Evolutionary conservation across 2,113 vertebrate genomes (phyloP), one percentile per base, ranked within the genome.

Genomic region (Psilopogon haemacephalus): DNA sequence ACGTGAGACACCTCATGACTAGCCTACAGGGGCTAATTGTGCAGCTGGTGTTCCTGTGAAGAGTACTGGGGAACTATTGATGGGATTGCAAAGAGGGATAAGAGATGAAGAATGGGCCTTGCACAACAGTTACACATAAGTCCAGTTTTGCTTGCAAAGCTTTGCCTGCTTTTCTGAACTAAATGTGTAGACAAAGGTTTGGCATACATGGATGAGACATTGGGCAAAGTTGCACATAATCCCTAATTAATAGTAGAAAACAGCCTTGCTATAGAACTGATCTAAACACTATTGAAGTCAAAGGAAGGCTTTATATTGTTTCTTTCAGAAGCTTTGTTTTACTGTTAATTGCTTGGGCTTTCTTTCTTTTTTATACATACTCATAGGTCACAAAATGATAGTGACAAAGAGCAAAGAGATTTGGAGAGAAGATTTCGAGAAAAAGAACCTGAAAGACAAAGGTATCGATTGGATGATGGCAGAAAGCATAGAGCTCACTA

Each of bases 391-490:
- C 98, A 98, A 95, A 97, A 97, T 68, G 98, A 98, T 95, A 98
- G 98, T 87, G 98, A 98, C 95, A 98, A 98, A 96, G 99, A 99
- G 77, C 98, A 98, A 95, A 97, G 98, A 94, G 98, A 98, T 92
- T 97, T 97, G 52, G 97, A 98, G 54, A 98, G 98, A 94, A 97
- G 98, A 73, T 98, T 98, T 94, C 97, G 97, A 93, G 99, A 99
- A 55, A 98, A 98, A 95, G 98, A 99, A 58, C 94, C 82, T 69
- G 97, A 98, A 90, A 96, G 96, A 40, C 98, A 98, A 94, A 97
- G 98, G 15, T 98, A 97, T 76, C 97, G 98, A 59, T 94, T 98
- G 50, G 98, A 98, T 60, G 98, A 98, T 73, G 97, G 98, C 94
- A 98, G 98, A 93, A 98, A 98, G 33, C 98, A 98, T 93, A 98